Evolutionary conservation across 2,888 invertebrate species (phyloP).

Genomic region (Platypus cylindrus): DNA sequence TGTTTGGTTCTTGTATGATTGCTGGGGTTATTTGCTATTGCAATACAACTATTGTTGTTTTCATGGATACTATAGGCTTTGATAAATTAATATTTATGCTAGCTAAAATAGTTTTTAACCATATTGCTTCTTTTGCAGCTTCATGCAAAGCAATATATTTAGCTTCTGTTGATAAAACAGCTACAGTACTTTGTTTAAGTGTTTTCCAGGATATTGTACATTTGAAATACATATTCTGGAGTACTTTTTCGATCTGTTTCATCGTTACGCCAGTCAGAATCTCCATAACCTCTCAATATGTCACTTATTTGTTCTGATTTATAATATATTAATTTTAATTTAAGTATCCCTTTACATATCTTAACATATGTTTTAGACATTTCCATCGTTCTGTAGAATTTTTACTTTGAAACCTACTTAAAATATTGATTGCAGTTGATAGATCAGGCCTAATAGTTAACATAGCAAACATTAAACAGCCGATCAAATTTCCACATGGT

Average conservation of each 20-base stretch:
- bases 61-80: no score
- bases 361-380: neutral
- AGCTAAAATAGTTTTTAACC: no score
- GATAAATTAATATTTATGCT: no score
- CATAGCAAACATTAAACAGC: constrained; percentile 3
- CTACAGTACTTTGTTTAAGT: no score
- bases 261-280: constrained; percentile 1
- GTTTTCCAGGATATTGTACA: no score
- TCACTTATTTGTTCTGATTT: neutral
- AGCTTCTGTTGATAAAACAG: no score
- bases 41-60: no score
- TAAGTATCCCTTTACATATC: constrained; percentile 1
- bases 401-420: constrained; percentile 2
- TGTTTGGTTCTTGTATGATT: no score
- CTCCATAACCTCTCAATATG: neutral
- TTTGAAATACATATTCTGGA: neutral
- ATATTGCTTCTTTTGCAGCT: no score
- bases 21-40: no score
- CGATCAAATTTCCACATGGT: constrained; percentile 1
- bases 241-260: constrained; percentile 1
- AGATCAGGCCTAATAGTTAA: neutral
- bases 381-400: constrained; percentile 1
- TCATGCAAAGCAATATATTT: no score
- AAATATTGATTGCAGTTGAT: neutral
- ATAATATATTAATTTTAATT: neutral